A percentile compares a stretch with the other conserved stretches of the same genome.
Evolutionary conservation across 1,140 invertebrate genomes (phyloP).

Genomic region (Bombus terrestris): DNA sequence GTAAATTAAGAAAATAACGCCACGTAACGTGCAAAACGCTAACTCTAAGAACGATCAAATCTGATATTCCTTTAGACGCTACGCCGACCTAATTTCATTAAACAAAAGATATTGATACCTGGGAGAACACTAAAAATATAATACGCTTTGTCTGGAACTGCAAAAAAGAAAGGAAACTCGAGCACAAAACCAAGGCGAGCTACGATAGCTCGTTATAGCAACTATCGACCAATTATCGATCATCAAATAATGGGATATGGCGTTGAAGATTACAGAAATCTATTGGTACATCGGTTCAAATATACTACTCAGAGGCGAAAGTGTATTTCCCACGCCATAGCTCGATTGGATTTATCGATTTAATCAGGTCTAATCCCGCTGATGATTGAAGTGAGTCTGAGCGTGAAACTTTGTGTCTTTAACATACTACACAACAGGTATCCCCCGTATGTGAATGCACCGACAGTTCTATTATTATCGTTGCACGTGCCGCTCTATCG

Average conservation of each 20-base stretch:
- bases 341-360: conserved; percentile 48
- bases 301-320: not conserved
- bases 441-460: conserved; percentile 53
- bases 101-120: not conserved
- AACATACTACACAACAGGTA: conserved; percentile 53
- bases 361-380: conserved; percentile 41
- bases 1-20: not conserved
- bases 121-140: not conserved
- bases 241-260: not conserved
- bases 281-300: not conserved
- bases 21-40: too few relatives aligned
- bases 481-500: conserved; percentile 54
- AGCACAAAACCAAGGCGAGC: not conserved
- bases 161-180: not conserved
- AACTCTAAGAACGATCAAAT: conserved; percentile 2
- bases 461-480: conserved; percentile 58
- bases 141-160: too few relatives aligned
- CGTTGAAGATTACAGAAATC: not conserved
- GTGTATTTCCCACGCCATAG: not conserved
- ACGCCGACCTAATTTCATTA: conserved; percentile 6
- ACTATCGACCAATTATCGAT: not conserved
- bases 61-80: not conserved
- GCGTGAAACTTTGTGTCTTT: conserved; percentile 54
- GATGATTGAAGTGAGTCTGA: conserved; percentile 49
- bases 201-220: not conserved